These are phyloP conservation scores for Brachyopa scutellaris DNA, from an alignment of 2,888 invertebrate genomes.

Conservation along the genomic window DNA sequence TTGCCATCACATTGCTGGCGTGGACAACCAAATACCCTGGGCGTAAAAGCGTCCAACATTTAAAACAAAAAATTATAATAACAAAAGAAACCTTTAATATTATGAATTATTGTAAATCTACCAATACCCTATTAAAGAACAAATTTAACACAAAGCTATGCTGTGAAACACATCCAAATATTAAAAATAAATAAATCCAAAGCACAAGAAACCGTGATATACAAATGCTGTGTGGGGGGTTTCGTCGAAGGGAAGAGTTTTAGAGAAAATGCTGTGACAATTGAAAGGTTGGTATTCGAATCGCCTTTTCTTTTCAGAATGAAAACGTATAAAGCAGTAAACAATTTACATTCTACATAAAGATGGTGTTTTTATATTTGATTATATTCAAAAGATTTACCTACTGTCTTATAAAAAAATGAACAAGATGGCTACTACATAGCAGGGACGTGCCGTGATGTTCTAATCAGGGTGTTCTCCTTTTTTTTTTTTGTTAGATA, in stretches of 20 bases:
- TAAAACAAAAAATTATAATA: slow-evolving; percentile 6
- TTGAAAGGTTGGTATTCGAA: slow-evolving; percentile 11
- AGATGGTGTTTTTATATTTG: no score
- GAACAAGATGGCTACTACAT: no score
- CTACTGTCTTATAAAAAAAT: no score
- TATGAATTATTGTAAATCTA: slow-evolving; percentile 27
- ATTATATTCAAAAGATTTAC: no score
- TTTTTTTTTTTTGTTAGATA: no score
- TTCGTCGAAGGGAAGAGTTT: slow-evolving; percentile 13
- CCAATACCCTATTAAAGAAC: slow-evolving; percentile 41
- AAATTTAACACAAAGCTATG: slow-evolving; percentile 54
- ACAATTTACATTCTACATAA: no score
- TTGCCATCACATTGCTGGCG: slow-evolving; percentile 27
- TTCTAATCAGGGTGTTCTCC: no score
- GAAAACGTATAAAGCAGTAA: neutral
- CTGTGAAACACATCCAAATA: slow-evolving; percentile 50
- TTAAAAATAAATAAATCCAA: slow-evolving; percentile 20
- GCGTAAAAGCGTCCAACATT: slow-evolving; percentile 46
- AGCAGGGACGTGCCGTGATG: no score
- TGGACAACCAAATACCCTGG: slow-evolving; percentile 18
- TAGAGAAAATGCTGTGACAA: slow-evolving; percentile 22
- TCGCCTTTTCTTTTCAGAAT: neutral
- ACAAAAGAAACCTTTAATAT: slow-evolving; percentile 4
- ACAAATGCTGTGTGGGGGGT: slow-evolving; percentile 46
- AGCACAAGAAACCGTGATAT: slow-evolving; percentile 49